These are phyloP conservation scores for Ciconia nigra DNA, from an alignment of 2,797 vertebrate species.

Conservation along the genomic window DNA sequence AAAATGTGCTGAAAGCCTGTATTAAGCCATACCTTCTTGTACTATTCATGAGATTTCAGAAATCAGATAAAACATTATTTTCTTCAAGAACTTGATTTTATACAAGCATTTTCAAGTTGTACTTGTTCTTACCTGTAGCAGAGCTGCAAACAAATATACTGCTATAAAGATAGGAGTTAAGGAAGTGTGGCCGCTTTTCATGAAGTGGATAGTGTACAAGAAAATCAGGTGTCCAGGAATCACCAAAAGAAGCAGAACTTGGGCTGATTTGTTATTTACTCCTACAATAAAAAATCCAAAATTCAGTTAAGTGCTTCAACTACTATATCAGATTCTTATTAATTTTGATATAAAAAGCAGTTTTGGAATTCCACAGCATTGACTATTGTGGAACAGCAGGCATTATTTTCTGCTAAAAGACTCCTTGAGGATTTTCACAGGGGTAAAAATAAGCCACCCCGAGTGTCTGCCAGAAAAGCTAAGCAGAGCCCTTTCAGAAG, in stretches of 20 bases:
- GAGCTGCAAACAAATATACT: slow-evolving; percentile 88
- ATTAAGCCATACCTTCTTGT: not conserved
- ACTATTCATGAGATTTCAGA: not conserved
- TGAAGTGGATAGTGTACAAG: slow-evolving; percentile 92
- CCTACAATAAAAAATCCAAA: slow-evolving; percentile 68
- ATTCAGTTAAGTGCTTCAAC: not conserved
- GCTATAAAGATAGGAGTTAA: slow-evolving; percentile 88
- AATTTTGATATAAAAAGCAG: not conserved
- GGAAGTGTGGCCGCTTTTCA: slow-evolving; percentile 95
- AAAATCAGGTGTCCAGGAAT: slow-evolving; percentile 93
- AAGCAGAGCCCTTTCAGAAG: not conserved
- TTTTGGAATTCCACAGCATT: not conserved
- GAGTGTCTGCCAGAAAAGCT: not conserved
- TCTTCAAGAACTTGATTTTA: not conserved
- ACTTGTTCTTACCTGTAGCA: slow-evolving; percentile 86
- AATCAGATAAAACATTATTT: not conserved
- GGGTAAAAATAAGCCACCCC: not conserved
- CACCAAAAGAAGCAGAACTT: slow-evolving; percentile 89
- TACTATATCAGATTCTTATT: not conserved
- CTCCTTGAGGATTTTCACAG: not conserved
- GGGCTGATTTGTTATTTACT: slow-evolving; percentile 93
- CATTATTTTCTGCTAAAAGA: not conserved
- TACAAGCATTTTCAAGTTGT: not conserved
- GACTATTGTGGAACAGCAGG: not conserved
- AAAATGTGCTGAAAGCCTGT: not conserved